phyloP scores from a whole-genome alignment of 2,888 invertebrate genomes.

The Phoenoteleia sp. region DNA sequence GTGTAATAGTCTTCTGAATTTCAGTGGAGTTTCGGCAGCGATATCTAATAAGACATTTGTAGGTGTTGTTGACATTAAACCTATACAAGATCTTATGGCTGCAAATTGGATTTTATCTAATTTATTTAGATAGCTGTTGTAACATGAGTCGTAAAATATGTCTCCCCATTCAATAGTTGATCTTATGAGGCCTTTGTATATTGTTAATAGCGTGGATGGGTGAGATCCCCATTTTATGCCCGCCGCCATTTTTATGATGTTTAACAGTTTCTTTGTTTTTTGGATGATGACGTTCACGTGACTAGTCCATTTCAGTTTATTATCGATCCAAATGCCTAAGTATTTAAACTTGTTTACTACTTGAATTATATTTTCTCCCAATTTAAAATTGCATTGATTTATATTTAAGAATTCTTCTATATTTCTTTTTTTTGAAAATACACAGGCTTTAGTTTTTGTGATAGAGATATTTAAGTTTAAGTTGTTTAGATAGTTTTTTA shows the following conservation, averaged over 20 bases:
- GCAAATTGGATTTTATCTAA: not conserved
- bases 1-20: too few relatives aligned
- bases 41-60: conserved; percentile 3
- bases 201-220: not conserved
- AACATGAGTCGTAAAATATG: too few relatives aligned
- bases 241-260: not conserved
- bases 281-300: not conserved
- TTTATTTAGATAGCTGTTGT: too few relatives aligned
- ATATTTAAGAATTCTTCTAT: too few relatives aligned
- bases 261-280: not conserved
- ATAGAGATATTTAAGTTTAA: not conserved
- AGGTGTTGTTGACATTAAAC: not conserved
- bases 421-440: not conserved
- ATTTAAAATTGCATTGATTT: not conserved
- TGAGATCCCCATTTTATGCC: not conserved
- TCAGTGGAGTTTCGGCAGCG: not conserved
- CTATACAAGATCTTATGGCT: not conserved
- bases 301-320: not conserved
- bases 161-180: not conserved
- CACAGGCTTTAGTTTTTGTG: not conserved
- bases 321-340: not conserved
- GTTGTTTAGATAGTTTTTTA: not conserved
- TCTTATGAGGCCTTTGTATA: not conserved
- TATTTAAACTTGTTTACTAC: not conserved
- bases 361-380: not conserved